Evolutionary conservation across 2,888 invertebrate species (phyloP), one percentile per base, ranked within the genome.

Genomic region (Drosophila anceps): DNA sequence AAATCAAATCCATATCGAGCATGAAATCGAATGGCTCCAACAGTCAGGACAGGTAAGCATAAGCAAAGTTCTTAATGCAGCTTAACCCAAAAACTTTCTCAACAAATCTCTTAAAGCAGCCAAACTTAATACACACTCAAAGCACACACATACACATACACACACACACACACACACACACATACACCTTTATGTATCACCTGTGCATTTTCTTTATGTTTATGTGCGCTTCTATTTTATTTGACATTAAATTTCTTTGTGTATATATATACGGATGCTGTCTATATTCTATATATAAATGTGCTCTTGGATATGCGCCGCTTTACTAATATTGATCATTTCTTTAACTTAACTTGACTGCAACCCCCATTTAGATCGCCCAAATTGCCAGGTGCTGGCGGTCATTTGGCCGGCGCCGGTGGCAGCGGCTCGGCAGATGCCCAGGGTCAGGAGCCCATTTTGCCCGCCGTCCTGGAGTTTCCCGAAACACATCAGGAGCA

Each of bases 381-480:
- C 20, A 93, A 92, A 84, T 81, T 90, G 76, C 79, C 88, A 12
- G 86, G 88, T 50, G 72, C 83, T 33, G 83, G 85, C 31, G 84
- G 88, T n/a, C 68, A 74, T 18, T 35, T 90, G 66, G 60, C 77
- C 51, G 81, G 80, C 20, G 65, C 73, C 33, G 78, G 88, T 18
- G 59, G 74, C 55, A 84, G 83, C 59, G 79, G 87, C 24, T 76
- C 87, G 27, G 68, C 79, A 5, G 91, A 92, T 59, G 89, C 95
- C 12, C 94, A 95, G 58, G 97, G 97, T 4, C 96, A 96, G 84
- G 98, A 98, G 93, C 96, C 97, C 27, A 98, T 98, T 85, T 94
- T 99, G 79, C 99, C 99, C 7, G 98, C 98, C 0, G 97, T 98
- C 27, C 94, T 99, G 81, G 98, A 98, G 94, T 98, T 98, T 93